Conservation (phyloP, 2,113 vertebrate species). For the Glaucidium brasilianum region DNA sequence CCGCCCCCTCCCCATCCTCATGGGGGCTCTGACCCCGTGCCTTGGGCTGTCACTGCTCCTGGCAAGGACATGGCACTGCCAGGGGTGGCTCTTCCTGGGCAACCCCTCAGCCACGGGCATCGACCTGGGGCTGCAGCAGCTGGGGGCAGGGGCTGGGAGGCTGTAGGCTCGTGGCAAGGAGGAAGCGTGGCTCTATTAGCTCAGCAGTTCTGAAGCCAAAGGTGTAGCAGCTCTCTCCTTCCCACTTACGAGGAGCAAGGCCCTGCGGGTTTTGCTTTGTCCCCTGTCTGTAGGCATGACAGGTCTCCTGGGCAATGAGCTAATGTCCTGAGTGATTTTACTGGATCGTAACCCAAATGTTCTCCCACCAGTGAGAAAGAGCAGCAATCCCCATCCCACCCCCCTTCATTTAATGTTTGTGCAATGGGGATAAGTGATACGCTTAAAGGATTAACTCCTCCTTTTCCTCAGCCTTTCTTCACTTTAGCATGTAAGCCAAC, state of each 20-base stretch:
- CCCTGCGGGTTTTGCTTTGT: not conserved
- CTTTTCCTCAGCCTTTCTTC: not conserved
- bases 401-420: fast-evolving
- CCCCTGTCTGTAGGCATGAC: fast-evolving
- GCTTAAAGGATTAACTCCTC: not conserved
- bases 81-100: fast-evolving
- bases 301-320: not conserved
- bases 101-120: not conserved
- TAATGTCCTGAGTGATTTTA: not conserved
- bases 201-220: not conserved
- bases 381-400: not conserved
- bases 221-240: not conserved
- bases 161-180: not conserved
- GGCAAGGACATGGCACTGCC: fast-evolving
- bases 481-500: not conserved
- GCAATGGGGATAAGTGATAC: not conserved
- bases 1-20: not conserved
- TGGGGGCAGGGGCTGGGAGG: fast-evolving
- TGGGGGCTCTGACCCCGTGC: not conserved
- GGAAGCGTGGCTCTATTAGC: fast-evolving
- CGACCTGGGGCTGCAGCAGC: not conserved
- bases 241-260: not conserved
- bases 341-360: not conserved
- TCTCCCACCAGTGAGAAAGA: not conserved
- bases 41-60: not conserved